phyloP scores from a whole-genome alignment of 2,797 vertebrate genomes.

The Cheirogaleus major region DNA sequence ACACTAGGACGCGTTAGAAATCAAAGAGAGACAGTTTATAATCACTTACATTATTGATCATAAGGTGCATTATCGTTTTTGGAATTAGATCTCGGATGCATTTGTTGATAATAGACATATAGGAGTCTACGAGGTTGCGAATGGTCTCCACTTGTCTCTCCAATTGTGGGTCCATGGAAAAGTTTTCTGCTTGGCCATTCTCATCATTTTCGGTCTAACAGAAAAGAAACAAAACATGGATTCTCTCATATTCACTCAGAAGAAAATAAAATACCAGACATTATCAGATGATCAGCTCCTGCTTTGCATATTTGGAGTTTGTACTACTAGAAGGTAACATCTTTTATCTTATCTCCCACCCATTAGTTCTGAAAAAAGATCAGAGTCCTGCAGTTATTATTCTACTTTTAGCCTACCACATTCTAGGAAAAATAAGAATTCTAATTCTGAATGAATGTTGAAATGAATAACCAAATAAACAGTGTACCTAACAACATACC shows the following conservation, averaged over 20 bases:
- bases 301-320: background rate
- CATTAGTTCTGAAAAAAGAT: slow-evolving; percentile 27
- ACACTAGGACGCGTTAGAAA: background rate
- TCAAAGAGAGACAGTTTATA: background rate
- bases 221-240: slow-evolving; percentile 2
- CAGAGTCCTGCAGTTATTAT: background rate
- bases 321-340: background rate
- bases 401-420: background rate
- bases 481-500: slow-evolving; percentile 34
- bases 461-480: slow-evolving; percentile 46
- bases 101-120: slow-evolving; percentile 96
- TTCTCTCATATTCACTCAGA: background rate
- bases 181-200: slow-evolving; percentile 89
- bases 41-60: slow-evolving; percentile 89
- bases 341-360: slow-evolving; percentile 2
- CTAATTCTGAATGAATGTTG: slow-evolving; percentile 29
- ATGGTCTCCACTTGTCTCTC: slow-evolving; percentile 97
- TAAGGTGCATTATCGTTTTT: slow-evolving; percentile 90
- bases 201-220: slow-evolving; percentile 88
- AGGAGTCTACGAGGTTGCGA: slow-evolving; percentile 95
- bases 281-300: background rate
- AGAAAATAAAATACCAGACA: background rate
- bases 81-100: slow-evolving; percentile 89
- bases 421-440: background rate
- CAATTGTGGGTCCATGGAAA: slow-evolving; percentile 94